Base-by-base conservation (phyloP, 2,888 invertebrate genomes). In the Drosophila subsilvestris region DNA sequence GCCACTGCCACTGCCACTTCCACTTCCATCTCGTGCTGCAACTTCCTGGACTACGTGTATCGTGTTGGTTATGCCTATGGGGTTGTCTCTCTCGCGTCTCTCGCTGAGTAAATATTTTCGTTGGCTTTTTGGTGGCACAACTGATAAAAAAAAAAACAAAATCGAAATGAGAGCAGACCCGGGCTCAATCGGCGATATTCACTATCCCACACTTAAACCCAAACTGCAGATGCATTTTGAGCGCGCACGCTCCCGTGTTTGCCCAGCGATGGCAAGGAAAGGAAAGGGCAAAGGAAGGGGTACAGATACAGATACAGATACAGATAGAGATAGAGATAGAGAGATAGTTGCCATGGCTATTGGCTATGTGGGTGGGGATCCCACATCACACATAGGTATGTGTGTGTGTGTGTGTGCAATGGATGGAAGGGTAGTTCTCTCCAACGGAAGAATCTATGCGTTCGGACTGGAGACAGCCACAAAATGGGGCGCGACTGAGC, bases 311-410 rank as follows among this genome's bases (percentile, higher is more conserved):
- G 7, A 29, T 18, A 75, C 54, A 53, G 54, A 44, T 32, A 9
- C 9, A 48, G 44, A 48, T 10, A 59, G 10, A n/a, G 22, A 75
- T 47, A 51, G 32, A 49, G 12, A 63, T 61, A 75, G 44, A 65
- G 48, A 82, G 86, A 88, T 88, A 82, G 81, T 88, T 88, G 80
- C 84, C 88, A 82, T 82, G 86, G 69, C 60, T 56, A 74, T 73
- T 20, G 29, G 57, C 20, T 61, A 59, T 43, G 53, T 69, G 61
- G 72, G 57, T 37, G 27, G 50, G 60, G 62, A 61, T 63, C 37
- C n/a, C 45, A 25, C 63, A 72, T 0, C 22, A 22, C 22, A 22
- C 10, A 32, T 18, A 7, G 29, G 20, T 9, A 6, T 22, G 9
- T 22, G 1, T 37, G 14, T 9, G 14, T 37, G 20, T 53, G 49